Percentiles rank a stretch among this genome's conserved stretches.
Conservation (phyloP, 2,797 vertebrate species). For the Propithecus perrieri region DNA sequence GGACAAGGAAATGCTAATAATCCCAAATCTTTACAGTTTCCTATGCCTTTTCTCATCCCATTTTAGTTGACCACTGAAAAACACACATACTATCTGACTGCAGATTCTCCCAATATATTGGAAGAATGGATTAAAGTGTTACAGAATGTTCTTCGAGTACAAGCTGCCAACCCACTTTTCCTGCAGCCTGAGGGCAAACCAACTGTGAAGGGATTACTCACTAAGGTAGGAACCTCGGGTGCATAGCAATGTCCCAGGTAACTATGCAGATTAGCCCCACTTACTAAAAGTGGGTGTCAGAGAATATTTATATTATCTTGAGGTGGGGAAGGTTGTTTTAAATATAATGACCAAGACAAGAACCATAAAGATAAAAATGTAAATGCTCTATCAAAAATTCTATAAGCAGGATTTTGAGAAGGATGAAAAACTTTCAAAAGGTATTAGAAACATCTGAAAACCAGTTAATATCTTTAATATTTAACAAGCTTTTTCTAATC, state of each 20-base stretch:
- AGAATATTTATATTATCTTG: neutral
- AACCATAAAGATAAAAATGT: conserved; percentile 13
- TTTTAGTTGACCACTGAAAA: conserved; percentile 94
- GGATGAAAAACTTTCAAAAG: neutral
- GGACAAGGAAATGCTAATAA: neutral
- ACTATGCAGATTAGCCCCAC: neutral
- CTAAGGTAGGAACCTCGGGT: conserved; percentile 88
- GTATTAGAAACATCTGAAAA: neutral
- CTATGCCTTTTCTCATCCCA: neutral
- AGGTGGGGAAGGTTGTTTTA: neutral
- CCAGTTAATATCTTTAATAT: neutral
- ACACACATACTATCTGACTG: conserved; percentile 94
- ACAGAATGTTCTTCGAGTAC: conserved; percentile 94
- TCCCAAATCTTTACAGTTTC: conserved; percentile 48
- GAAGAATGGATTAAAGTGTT: conserved; percentile 97
- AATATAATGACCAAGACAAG: neutral
- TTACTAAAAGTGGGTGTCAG: neutral
- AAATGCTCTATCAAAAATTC: neutral
- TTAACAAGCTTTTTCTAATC: neutral
- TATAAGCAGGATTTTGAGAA: neutral
- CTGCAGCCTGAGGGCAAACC: conserved; percentile 93
- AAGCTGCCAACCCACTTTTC: conserved; percentile 94
- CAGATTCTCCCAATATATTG: conserved; percentile 97
- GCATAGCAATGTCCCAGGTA: neutral
- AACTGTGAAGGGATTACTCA: conserved; percentile 92